phyloP scores from a whole-genome alignment of 2,113 vertebrate species.

The Peromyscus californicus region DNA sequence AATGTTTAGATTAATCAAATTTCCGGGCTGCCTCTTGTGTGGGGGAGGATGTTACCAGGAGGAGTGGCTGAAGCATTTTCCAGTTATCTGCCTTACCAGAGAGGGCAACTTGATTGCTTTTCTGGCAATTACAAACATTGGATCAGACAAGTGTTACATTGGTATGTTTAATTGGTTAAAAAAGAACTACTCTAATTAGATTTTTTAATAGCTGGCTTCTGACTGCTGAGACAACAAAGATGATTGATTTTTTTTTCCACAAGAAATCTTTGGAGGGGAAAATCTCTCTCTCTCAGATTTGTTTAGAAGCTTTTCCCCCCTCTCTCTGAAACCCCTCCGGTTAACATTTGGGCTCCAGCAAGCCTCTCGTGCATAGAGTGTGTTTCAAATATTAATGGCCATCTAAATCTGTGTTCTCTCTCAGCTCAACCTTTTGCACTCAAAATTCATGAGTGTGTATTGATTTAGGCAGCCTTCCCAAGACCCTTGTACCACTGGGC shows the following conservation, averaged over 20 bases:
- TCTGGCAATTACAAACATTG: conserved; percentile 22
- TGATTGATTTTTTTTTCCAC: conserved; percentile 70
- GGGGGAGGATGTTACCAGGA: background rate
- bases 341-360: conserved; percentile 66
- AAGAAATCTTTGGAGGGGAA: conserved; percentile 56
- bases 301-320: conserved; percentile 60
- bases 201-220: conserved; percentile 78
- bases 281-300: conserved; percentile 69
- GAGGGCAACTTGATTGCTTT: background rate
- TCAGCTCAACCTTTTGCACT: conserved; percentile 76
- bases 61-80: conserved; percentile 26
- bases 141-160: conserved; percentile 53
- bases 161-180: conserved; percentile 71
- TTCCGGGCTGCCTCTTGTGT: conserved; percentile 30
- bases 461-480: conserved; percentile 84
- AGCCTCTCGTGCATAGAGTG: conserved; percentile 11
- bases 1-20: conserved; percentile 79
- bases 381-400: conserved; percentile 80
- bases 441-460: conserved; percentile 82
- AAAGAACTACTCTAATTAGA: conserved; percentile 73
- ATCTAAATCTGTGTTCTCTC: conserved; percentile 78
- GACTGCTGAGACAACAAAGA: conserved; percentile 69
- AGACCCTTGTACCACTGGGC: conserved; percentile 72
- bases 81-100: background rate
- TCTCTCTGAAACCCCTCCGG: conserved; percentile 60